These are phyloP conservation scores for Pristionchus japonicus DNA, from an alignment of 2,888 invertebrate genomes.

Conservation along the genomic window DNA sequence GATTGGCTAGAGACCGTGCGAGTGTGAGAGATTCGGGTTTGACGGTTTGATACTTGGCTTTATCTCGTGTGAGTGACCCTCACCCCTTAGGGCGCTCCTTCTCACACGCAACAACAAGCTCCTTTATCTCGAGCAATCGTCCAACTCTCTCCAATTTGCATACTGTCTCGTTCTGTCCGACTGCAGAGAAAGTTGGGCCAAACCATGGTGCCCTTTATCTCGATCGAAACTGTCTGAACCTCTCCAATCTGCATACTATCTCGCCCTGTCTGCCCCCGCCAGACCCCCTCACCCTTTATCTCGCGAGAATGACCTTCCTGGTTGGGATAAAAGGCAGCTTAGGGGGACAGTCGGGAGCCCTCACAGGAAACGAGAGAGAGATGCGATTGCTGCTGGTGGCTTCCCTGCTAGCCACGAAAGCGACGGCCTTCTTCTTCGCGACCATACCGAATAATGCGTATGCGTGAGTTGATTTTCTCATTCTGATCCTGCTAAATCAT, in stretches of 20 bases:
- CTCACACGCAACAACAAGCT: background rate
- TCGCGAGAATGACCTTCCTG: slow-evolving; percentile 15
- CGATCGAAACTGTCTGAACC: too few species aligned
- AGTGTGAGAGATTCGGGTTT: background rate
- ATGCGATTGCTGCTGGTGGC: background rate
- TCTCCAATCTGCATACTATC: background rate
- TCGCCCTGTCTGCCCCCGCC: background rate
- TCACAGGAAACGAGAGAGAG: background rate
- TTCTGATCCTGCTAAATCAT: background rate
- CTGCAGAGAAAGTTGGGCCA: too few species aligned
- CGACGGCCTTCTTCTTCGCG: slow-evolving; percentile 34
- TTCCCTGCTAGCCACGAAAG: background rate
- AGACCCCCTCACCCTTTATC: slow-evolving; percentile 21
- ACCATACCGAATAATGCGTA: slow-evolving; percentile 16
- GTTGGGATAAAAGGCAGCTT: background rate
- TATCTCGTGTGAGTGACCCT: background rate
- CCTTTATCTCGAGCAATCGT: background rate
- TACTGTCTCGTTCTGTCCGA: background rate
- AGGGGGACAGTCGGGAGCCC: background rate
- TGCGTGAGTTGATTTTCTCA: background rate
- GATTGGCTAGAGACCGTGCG: too few species aligned
- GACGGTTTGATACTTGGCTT: background rate
- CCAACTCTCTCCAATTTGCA: background rate
- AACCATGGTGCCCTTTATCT: background rate
- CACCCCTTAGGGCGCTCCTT: background rate